Conservation (phyloP, 2,113 vertebrate genomes). For the Tapirus terrestris region DNA sequence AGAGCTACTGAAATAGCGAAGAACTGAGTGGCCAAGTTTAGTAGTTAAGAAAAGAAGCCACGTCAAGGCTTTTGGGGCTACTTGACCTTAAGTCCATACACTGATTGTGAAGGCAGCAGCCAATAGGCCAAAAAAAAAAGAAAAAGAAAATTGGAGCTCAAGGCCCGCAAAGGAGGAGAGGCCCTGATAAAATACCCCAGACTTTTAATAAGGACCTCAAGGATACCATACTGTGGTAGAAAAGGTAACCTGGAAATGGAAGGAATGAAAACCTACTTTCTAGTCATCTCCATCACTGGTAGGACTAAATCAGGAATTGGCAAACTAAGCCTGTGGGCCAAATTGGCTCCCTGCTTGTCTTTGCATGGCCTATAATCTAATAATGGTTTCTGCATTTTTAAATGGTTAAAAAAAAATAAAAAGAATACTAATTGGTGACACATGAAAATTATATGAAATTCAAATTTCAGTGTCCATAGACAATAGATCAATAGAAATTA, state of each 20-base stretch:
- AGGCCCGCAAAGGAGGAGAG: background rate
- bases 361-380: background rate
- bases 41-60: background rate
- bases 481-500: background rate
- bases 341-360: background rate
- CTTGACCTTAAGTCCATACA: background rate
- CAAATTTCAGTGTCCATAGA: background rate
- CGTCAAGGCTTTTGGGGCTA: background rate
- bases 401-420: background rate
- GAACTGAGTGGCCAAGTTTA: background rate
- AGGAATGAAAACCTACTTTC: background rate
- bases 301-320: background rate
- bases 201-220: background rate
- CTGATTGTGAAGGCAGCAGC: background rate
- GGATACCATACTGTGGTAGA: background rate
- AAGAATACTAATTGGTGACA: background rate
- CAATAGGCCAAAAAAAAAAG: background rate
- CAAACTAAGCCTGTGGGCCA: background rate
- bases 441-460: background rate
- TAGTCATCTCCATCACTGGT: background rate
- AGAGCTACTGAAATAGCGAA: background rate
- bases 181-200: background rate
- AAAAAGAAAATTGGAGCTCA: background rate
- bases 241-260: background rate
- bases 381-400: background rate